Evolutionary conservation across 2,797 vertebrate genomes (phyloP), one percentile per base, ranked within the genome.

Genomic region (Furcifer pardalis): DNA sequence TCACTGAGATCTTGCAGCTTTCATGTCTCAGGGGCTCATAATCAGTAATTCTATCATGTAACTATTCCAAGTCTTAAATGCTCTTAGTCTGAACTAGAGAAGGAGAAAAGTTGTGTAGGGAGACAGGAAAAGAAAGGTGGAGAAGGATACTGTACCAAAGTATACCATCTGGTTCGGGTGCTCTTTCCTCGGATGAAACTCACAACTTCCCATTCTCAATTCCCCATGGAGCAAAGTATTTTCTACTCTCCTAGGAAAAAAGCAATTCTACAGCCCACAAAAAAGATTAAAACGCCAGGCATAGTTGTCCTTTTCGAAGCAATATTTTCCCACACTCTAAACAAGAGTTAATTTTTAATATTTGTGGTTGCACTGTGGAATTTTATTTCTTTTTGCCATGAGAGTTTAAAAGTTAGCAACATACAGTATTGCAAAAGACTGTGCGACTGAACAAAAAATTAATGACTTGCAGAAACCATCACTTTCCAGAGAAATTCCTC

Each of bases 321-420:
- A 71, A 56, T 84, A 7, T 49, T 49, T 12, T 49, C 46, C 78
- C 69, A 46, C 66, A 78, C 40, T 78, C 37, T 25, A 62, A n/a
- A 78, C 30, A 76, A 76, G 52, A 71, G 82, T 84, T 78, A 84
- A 84, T 84, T 71, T 83, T 77, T 65, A 44, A 7, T 65, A 37
- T 71, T 77, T 27, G 2, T 59, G 49, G 21, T 37, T 60, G 37
- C 46, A 25, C 35, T 84, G 37, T 59, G 59, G 71, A 62, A 84
- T 56, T 71, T 49, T 60, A 7, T 49, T 49, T 12, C 46, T 49
- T 49, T 49, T 49, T 49, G 46, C 46, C 13, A 49, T 49, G 46
- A 79, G 27, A 10, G 5, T 65, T 32, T 79, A 23, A 56, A 76
- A 68, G 35, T 63, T 17, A 82, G 44, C 46, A 49, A 49, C 13